These are phyloP conservation scores for Dysmachus trigonus DNA, from an alignment of 2,888 invertebrate genomes.

Conservation along the genomic window DNA sequence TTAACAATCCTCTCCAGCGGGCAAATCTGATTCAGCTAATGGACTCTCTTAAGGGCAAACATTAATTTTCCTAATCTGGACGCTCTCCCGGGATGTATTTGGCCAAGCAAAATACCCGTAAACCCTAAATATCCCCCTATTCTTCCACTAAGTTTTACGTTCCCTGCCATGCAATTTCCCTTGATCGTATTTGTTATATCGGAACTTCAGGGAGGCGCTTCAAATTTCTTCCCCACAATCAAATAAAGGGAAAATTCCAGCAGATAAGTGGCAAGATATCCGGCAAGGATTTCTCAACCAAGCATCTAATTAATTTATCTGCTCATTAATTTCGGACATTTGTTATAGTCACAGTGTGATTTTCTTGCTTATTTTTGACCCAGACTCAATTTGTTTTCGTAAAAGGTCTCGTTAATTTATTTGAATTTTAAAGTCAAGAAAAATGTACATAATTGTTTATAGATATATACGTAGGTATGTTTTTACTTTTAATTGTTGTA, in stretches of 20 bases:
- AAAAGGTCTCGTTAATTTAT: neutral
- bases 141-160: neutral
- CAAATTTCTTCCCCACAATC: slow-evolving; percentile 6
- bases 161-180: neutral
- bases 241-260: neutral
- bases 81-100: neutral
- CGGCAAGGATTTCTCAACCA: neutral
- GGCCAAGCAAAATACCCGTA: neutral
- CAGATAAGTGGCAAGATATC: neutral
- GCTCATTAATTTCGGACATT: neutral
- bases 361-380: neutral
- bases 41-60: neutral
- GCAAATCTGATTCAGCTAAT: slow-evolving; percentile 10
- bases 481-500: too few relatives aligned
- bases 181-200: slow-evolving; percentile 7
- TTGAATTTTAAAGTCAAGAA: too few relatives aligned
- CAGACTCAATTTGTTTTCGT: neutral
- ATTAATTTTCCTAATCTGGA: slow-evolving; percentile 23
- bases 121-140: neutral
- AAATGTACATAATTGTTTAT: too few relatives aligned
- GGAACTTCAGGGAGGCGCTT: neutral
- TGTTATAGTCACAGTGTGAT: neutral
- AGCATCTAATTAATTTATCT: neutral
- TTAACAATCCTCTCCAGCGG: slow-evolving; percentile 8
- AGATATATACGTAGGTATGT: too few relatives aligned